Conservation (phyloP, 1,140 invertebrate species). For the Drosophila nikananu region DNA sequence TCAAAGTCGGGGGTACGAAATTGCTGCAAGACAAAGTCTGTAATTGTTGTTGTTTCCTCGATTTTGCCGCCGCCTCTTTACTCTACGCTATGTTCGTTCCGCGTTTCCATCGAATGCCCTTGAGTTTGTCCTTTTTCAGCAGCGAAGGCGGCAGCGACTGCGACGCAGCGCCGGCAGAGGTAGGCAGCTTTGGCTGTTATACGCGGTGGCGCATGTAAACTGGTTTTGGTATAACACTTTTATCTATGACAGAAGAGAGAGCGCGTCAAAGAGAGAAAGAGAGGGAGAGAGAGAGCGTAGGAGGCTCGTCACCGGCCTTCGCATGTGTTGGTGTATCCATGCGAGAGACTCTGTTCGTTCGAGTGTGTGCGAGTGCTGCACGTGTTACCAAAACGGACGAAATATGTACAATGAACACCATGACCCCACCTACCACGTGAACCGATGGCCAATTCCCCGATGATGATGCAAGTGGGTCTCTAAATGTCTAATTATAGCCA, state of each 20-base stretch:
- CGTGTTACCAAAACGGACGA: slow-evolving; percentile 29
- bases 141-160: slow-evolving; percentile 17
- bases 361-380: slow-evolving; percentile 17
- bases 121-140: slow-evolving; percentile 78
- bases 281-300: slow-evolving; percentile 19
- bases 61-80: slow-evolving; percentile 7
- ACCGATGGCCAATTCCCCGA: slow-evolving; percentile 27
- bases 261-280: neutral
- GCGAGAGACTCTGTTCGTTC: slow-evolving; percentile 1
- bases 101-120: slow-evolving; percentile 63
- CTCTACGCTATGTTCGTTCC: slow-evolving; percentile 28
- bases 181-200: slow-evolving; percentile 50
- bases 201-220: slow-evolving; percentile 61
- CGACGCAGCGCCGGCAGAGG: slow-evolving; percentile 24
- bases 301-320: slow-evolving; percentile 64
- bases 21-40: slow-evolving; percentile 27
- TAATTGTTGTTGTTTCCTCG: slow-evolving; percentile 24
- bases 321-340: slow-evolving; percentile 14
- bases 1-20: slow-evolving; percentile 44
- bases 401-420: slow-evolving; percentile 20
- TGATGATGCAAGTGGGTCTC: slow-evolving; percentile 40
- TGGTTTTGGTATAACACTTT: slow-evolving; percentile 58
- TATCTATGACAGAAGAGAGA: slow-evolving; percentile 8
- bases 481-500: slow-evolving; percentile 36
- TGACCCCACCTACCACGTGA: slow-evolving; percentile 36